A percentile compares a stretch with the other conserved stretches of the same genome.
These are phyloP conservation scores for Conus ventricosus DNA, from an alignment of 1,140 invertebrate species.

Conservation along the genomic window DNA sequence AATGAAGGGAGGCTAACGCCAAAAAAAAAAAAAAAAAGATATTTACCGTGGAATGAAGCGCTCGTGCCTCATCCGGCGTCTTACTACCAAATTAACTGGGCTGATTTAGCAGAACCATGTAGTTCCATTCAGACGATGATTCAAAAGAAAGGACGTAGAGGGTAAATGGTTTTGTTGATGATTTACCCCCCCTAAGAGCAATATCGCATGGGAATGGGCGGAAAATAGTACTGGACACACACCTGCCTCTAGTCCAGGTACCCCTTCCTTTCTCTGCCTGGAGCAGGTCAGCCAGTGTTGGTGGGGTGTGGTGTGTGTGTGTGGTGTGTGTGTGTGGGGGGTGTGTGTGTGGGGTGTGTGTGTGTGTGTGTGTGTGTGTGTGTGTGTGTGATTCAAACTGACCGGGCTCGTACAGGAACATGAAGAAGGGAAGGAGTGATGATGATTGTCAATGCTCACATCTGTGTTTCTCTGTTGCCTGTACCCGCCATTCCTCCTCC, in stretches of 20 bases:
- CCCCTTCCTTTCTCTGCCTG: too few relatives aligned
- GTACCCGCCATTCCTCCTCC: background rate
- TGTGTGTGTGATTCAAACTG: background rate
- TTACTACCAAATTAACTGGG: conserved; percentile 34
- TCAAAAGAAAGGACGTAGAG: conserved; percentile 23
- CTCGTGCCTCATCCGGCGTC: conserved; percentile 26
- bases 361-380: background rate
- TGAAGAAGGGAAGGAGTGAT: too few relatives aligned
- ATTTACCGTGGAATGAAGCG: conserved; percentile 36
- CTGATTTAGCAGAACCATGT: conserved; percentile 31
- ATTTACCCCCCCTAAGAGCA: conserved; percentile 19
- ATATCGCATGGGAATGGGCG: conserved; percentile 32
- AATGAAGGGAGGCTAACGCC: background rate
- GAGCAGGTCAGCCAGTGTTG: background rate
- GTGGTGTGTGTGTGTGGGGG: too few relatives aligned
- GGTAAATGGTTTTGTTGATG: conserved; percentile 38
- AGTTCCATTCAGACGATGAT: conserved; percentile 26
- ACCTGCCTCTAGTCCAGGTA: too few relatives aligned
- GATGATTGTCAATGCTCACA: background rate
- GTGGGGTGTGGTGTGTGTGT: too few relatives aligned
- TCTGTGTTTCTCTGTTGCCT: background rate
- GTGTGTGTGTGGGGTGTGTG: too few relatives aligned
- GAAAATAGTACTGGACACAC: conserved; percentile 29
- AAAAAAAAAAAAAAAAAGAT: conserved; percentile 29
- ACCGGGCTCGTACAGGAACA: background rate